phyloP scores from a whole-genome alignment of 1,140 invertebrate genomes.

The Psix sp. region DNA sequence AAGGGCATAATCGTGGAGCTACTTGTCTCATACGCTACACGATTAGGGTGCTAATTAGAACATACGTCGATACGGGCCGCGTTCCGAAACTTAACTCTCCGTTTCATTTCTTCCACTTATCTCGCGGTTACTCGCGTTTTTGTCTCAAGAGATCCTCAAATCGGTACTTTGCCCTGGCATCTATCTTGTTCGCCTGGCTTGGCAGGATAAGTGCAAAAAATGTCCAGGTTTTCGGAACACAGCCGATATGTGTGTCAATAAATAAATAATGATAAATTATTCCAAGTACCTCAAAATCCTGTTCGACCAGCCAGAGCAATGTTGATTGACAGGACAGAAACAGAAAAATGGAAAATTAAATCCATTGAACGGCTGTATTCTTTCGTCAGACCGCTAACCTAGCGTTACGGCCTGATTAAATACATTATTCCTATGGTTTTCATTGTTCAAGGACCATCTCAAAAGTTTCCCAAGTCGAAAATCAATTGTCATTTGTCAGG shows the following conservation, averaged over 20 bases:
- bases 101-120: slow-evolving; percentile 14
- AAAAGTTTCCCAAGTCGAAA: slow-evolving; percentile 91
- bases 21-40: slow-evolving; percentile 52
- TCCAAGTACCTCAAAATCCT: slow-evolving; percentile 78
- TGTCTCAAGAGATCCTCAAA: too few species aligned
- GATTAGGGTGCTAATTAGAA: slow-evolving; percentile 57
- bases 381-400: slow-evolving; percentile 45
- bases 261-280: slow-evolving; percentile 73
- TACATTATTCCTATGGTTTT: slow-evolving; percentile 56
- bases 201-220: slow-evolving; percentile 47
- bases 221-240: slow-evolving; percentile 71
- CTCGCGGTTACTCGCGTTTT: neutral
- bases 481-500: slow-evolving; percentile 44
- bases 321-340: slow-evolving; percentile 75
- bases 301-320: slow-evolving; percentile 75
- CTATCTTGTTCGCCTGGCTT: too few species aligned
- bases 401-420: slow-evolving; percentile 43
- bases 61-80: slow-evolving; percentile 36
- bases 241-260: slow-evolving; percentile 71
- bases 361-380: slow-evolving; percentile 55
- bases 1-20: slow-evolving; percentile 56
- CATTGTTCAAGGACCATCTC: slow-evolving; percentile 94
- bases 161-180: too few species aligned
- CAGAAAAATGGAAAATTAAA: slow-evolving; percentile 74
- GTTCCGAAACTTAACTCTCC: slow-evolving; percentile 41